Evolutionary conservation across 2,888 invertebrate species (phyloP), one percentile per base, ranked within the genome.

Genomic region (Rhingia campestris): DNA sequence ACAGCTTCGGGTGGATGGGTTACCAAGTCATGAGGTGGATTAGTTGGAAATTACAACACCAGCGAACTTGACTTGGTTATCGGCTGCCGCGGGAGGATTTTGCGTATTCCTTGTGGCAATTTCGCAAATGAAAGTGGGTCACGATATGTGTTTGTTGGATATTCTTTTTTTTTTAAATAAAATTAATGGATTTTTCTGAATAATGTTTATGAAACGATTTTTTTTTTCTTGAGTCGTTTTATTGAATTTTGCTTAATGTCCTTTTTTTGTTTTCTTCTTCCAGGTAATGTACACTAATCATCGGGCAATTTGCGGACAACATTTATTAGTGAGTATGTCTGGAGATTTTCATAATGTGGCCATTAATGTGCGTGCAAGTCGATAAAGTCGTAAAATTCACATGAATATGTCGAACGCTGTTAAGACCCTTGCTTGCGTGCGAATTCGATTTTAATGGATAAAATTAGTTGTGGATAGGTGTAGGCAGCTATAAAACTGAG

Each of bases 41-140:
- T 22, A n/a, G 14, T 54, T 47, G 51, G n/a, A 41, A 58, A 58
- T 30, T 49, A 4, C 49, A 49, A 74, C 53, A 47, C 53, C 22
- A 63, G 37, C 75, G 81, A 81, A 81, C 81, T 81, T 81, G 81
- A 81, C 80, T 80, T 41, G 54, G 67, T 74, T 67, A 39, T n/a
- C 41, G 41, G 14, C 33, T 37, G 80, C 75, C 54, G 30, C 54
- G 51, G 53, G 67, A 73, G 49, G 61, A 63, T 59, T 53, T 37
- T 22, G 22, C 30, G 41, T 45, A 22, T 58, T 56, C 54, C 47
- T 80, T 61, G 14, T 77, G 61, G 63, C 63, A 41, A 41, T 10
- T 49, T 49, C 30, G 30, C 30, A n/a, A 45, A 12, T 22, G 10
- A 75, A 81, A 75, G 75, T 81, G 81, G 81, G 81, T 70, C 81